A percentile compares a stretch with the other conserved stretches of the same genome.
phyloP scores from a whole-genome alignment of 1,140 invertebrate genomes.

The Conopomorpha cramerella region DNA sequence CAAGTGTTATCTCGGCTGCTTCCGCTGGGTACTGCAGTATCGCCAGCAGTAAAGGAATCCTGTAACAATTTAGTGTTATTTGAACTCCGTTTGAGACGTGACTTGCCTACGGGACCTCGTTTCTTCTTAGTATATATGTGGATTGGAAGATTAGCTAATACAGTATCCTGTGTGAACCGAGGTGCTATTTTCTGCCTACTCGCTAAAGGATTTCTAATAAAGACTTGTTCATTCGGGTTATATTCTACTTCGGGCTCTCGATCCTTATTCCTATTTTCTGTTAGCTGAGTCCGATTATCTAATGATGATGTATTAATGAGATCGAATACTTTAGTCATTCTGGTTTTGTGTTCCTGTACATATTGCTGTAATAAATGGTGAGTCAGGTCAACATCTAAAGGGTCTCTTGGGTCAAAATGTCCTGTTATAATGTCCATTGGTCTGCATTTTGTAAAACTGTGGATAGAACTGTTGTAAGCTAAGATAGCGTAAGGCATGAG shows the following conservation, averaged over 20 bases:
- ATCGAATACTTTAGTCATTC: slow-evolving; percentile 10
- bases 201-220: slow-evolving; percentile 12
- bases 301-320: slow-evolving; percentile 9
- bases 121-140: slow-evolving; percentile 14
- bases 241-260: slow-evolving; percentile 13
- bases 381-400: slow-evolving; percentile 9
- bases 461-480: slow-evolving; percentile 14
- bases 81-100: slow-evolving; percentile 8
- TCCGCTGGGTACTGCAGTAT: slow-evolving; percentile 1
- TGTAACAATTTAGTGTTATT: slow-evolving; percentile 11
- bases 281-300: slow-evolving; percentile 5
- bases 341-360: slow-evolving; percentile 7
- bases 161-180: slow-evolving; percentile 11
- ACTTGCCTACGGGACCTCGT: slow-evolving; percentile 11
- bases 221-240: slow-evolving; percentile 10
- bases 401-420: slow-evolving; percentile 11
- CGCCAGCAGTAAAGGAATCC: slow-evolving; percentile 6
- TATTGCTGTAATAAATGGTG: slow-evolving; percentile 12
- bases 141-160: slow-evolving; percentile 11
- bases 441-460: no score
- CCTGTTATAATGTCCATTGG: slow-evolving; percentile 15
- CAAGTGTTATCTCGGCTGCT: slow-evolving; percentile 1
- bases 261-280: slow-evolving; percentile 10
- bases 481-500: slow-evolving; percentile 12
- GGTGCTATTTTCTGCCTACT: slow-evolving; percentile 11